Percentiles rank a stretch among this genome's conserved stretches.
Evolutionary conservation across 1,140 invertebrate species (phyloP).

Genomic region (Stenopsyche tienmushanensis): DNA sequence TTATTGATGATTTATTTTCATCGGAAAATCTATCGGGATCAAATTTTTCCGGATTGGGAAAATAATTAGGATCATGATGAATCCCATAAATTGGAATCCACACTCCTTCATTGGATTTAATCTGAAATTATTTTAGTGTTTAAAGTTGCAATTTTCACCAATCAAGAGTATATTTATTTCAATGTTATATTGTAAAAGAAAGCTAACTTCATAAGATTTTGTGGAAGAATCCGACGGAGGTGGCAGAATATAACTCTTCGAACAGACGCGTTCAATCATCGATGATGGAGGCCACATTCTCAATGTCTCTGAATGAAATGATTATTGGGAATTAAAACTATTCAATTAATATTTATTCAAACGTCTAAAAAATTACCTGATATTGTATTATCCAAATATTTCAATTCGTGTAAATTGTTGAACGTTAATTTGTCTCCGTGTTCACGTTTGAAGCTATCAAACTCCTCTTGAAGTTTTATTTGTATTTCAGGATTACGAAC

Average conservation of each 20-base stretch:
- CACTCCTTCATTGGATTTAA: constrained; percentile 43
- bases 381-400: constrained; percentile 44
- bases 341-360: too few species aligned
- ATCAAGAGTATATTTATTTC: background rate
- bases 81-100: constrained; percentile 49
- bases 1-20: constrained; percentile 39
- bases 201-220: constrained; percentile 4
- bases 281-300: constrained; percentile 53
- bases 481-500: constrained; percentile 51
- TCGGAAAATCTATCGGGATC: constrained; percentile 50
- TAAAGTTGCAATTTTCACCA: background rate
- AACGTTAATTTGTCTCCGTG: constrained; percentile 45
- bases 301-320: constrained; percentile 48
- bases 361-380: constrained; percentile 36
- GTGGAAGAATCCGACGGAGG: constrained; percentile 4
- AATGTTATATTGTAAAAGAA: background rate
- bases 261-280: constrained; percentile 46
- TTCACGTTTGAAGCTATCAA: constrained; percentile 43
- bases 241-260: constrained; percentile 42
- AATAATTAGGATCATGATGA: constrained; percentile 59
- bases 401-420: constrained; percentile 46
- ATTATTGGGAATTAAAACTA: too few species aligned
- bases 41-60: constrained; percentile 58
- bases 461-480: constrained; percentile 50
- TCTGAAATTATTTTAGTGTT: background rate